Evolutionary conservation across 2,113 vertebrate genomes (phyloP).

Genomic region (Nannobrachium achirus): DNA sequence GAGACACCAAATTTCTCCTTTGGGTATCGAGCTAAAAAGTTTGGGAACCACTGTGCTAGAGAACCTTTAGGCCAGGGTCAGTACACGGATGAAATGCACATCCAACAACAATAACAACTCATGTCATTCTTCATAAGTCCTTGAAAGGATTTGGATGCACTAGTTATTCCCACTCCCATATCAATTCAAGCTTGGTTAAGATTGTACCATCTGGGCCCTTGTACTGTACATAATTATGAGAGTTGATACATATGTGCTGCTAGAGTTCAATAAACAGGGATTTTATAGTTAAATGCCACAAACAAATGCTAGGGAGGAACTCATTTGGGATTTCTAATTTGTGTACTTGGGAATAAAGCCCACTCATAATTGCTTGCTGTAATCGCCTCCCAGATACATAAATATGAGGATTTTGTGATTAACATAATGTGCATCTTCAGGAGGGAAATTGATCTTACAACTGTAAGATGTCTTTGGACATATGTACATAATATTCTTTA

Average conservation of each 20-base stretch:
- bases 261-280: conserved; percentile 97
- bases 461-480: conserved; percentile 76
- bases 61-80: conserved; percentile 41
- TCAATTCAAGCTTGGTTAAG: conserved; percentile 99
- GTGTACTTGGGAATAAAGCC: conserved; percentile 95
- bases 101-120: conserved; percentile 98
- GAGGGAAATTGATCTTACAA: conserved; percentile 94
- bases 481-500: conserved; percentile 75
- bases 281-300: conserved; percentile 98
- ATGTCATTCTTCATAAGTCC: conserved; percentile 99
- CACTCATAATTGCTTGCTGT: conserved; percentile 91
- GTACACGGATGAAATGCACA: conserved; percentile 77
- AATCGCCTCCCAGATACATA: conserved; percentile 91
- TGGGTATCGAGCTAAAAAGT: too few relatives aligned
- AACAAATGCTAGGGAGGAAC: conserved; percentile 97
- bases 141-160: conserved; percentile 96
- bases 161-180: conserved; percentile 94
- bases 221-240: conserved; percentile 95
- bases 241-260: conserved; percentile 97
- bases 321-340: conserved; percentile 96
- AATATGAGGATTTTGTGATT: conserved; percentile 96
- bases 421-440: conserved; percentile 94
- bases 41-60: too few relatives aligned
- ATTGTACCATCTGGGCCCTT: conserved; percentile 99
- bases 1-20: too few relatives aligned